phyloP scores from a whole-genome alignment of 2,113 vertebrate species.

The Plecturocebus donacophilus region DNA sequence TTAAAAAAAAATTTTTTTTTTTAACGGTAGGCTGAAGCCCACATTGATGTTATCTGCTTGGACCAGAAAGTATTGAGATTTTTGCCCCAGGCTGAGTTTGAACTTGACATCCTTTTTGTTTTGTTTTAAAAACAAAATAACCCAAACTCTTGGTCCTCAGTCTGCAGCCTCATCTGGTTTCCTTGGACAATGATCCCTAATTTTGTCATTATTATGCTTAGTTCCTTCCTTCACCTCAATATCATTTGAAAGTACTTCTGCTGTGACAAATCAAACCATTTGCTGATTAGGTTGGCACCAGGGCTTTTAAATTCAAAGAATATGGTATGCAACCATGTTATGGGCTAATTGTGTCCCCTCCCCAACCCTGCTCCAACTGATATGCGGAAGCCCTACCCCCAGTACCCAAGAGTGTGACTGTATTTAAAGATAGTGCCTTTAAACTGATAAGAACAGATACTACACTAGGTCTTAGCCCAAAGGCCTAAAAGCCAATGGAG shows the following conservation, averaged over 20 bases:
- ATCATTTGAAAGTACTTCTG: neutral
- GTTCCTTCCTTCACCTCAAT: neutral
- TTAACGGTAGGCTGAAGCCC: neutral
- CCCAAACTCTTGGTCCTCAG: neutral
- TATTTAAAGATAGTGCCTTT: neutral
- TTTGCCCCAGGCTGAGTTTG: neutral
- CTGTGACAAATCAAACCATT: neutral
- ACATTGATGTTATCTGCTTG: neutral
- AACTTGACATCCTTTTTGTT: neutral
- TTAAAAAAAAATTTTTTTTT: neutral
- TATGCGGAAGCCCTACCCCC: neutral
- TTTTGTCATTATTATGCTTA: conserved; percentile 34
- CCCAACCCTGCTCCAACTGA: neutral
- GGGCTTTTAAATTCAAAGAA: neutral
- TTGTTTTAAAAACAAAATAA: neutral
- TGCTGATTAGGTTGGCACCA: neutral
- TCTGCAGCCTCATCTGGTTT: neutral
- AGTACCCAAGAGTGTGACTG: neutral
- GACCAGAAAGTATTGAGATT: neutral
- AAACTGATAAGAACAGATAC: too few species aligned
- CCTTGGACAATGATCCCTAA: neutral
- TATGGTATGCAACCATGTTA: neutral
- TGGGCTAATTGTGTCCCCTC: neutral
- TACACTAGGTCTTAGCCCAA: too few species aligned
- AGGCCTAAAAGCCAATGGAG: neutral